Percentiles rank a stretch among this genome's conserved stretches.
Evolutionary conservation across 2,797 vertebrate species (phyloP).

Genomic region (Sylvilagus floridanus): DNA sequence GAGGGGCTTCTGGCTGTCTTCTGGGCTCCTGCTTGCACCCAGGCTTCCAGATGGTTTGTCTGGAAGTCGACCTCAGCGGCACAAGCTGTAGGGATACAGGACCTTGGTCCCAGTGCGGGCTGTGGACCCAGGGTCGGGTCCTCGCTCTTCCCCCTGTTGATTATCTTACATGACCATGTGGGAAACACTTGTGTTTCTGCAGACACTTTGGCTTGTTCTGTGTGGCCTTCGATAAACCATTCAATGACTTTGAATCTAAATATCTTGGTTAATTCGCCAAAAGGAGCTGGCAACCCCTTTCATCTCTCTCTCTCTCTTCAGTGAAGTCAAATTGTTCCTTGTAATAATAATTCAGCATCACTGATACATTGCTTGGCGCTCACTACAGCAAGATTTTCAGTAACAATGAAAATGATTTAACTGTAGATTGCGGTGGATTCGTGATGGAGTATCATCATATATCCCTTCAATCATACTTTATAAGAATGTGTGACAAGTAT

Average conservation of each 20-base stretch:
- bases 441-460: background rate
- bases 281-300: background rate
- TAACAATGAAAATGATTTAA: background rate
- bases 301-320: background rate
- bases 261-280: background rate
- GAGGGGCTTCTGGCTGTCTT: background rate
- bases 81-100: background rate
- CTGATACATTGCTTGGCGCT: background rate
- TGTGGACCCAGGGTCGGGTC: background rate
- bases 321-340: too few relatives aligned
- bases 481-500: slow-evolving; percentile 10
- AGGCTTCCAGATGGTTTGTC: background rate
- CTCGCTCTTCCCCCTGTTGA: background rate
- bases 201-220: background rate
- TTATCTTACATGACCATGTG: background rate
- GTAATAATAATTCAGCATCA: too few relatives aligned
- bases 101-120: background rate
- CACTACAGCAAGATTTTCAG: background rate
- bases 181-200: background rate
- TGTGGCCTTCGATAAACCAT: background rate
- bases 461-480: background rate
- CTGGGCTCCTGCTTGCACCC: background rate
- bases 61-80: background rate
- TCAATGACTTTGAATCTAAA: background rate
- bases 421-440: background rate